Base-by-base conservation (phyloP, 2,797 vertebrate species). In the Tarsius wallacei region DNA sequence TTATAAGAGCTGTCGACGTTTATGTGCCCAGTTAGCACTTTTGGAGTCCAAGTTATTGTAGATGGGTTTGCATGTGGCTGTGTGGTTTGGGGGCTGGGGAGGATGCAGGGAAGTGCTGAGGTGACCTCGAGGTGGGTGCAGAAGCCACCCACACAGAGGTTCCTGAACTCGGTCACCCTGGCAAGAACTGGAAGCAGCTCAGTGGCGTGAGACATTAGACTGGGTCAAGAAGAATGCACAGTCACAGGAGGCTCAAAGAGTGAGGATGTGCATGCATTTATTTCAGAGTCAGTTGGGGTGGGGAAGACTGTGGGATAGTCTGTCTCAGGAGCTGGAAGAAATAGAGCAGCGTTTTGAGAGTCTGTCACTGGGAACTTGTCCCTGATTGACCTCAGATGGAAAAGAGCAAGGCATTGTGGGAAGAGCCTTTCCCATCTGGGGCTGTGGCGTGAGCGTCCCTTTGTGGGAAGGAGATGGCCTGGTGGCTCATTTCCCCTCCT, bases 41-140 rank as follows among this genome's bases (percentile, higher is more conserved):
- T 70, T 14, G 17, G 76, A 82, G 7, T 94, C 57, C n/a, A 64
- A 61, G n/a, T 64, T 82, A 36, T 84, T 83, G 70, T 49, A 88
- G n/a, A 24, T 36, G 49, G 21, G 14, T 59, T 57, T 55, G 16
- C 31, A 33, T 22, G 13, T 31, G 59, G 16, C 28, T 71, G 13
- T 17, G 36, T 90, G 89, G 0, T 36, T 42, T 13, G 17, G 22
- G 49, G n/a, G 2, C 21, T 22, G 55, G 9, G 12, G 66, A 36
- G 31, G 21, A n/a, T 13, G 17, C 57, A 26, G 5, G 85, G 22
- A 93, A 86, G 59, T 49, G 42, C 14, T 4, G 55, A 81, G 8
- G 57, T 61, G 26, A 33, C 61, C 49, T 76, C 31, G 16, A 33
- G 42, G 15, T 16, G 71, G 28, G 5, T 1, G 17, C 4, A 26